Evolutionary conservation across 2,797 vertebrate species (phyloP).

Genomic region (Liasis olivaceus): DNA sequence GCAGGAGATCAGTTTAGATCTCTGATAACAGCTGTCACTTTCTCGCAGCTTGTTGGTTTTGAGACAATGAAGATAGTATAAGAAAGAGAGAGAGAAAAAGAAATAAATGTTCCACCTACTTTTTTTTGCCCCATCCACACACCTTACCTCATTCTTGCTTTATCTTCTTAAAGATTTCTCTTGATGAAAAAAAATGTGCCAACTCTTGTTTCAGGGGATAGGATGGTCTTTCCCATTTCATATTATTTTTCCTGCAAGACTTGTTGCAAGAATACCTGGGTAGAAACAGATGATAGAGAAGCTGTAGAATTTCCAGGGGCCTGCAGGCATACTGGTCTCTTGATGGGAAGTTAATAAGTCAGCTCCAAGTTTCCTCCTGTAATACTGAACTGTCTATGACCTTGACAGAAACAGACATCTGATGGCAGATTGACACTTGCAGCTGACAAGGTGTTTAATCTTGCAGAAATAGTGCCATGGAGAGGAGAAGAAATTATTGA

Average conservation of each 20-base stretch:
- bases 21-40: too few relatives aligned
- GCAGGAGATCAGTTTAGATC: too few relatives aligned
- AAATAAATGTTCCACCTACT: background rate
- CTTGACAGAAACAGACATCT: conserved; percentile 11
- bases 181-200: background rate
- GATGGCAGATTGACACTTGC: conserved; percentile 11
- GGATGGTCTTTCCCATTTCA: background rate
- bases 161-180: background rate
- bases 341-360: conserved; percentile 13
- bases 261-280: background rate
- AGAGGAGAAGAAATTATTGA: conserved; percentile 8
- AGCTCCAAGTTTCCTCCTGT: background rate
- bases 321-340: background rate
- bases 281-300: background rate
- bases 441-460: conserved; percentile 11
- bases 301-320: background rate
- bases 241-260: background rate
- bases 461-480: background rate
- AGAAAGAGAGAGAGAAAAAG: background rate
- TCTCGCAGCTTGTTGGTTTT: too few relatives aligned
- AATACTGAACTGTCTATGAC: conserved; percentile 20
- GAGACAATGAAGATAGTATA: too few relatives aligned
- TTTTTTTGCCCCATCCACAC: background rate
- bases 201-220: background rate
- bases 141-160: background rate